These are phyloP conservation scores for Tetrapedia diversipes DNA, from an alignment of 2,888 invertebrate genomes.

Conservation along the genomic window DNA sequence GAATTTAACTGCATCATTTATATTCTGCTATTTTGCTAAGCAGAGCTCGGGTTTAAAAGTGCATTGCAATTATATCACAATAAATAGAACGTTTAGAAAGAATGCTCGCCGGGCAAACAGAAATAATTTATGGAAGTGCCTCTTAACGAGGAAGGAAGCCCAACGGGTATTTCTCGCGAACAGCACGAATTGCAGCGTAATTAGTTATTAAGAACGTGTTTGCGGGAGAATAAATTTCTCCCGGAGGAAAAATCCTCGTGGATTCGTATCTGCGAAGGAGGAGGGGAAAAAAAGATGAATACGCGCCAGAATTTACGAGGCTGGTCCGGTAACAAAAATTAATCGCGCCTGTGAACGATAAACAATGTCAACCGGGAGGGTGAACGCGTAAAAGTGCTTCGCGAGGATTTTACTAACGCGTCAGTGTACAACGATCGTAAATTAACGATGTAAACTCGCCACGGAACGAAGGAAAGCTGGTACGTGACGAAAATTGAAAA, in stretches of 20 bases:
- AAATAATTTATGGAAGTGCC: too few relatives aligned
- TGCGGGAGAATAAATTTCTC: conserved; percentile 7
- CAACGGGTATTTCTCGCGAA: not conserved
- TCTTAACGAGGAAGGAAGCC: not conserved
- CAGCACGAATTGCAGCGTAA: not conserved
- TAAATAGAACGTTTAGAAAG: too few relatives aligned
- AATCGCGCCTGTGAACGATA: conserved; percentile 50
- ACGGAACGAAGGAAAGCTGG: not conserved
- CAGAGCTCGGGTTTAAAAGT: too few relatives aligned
- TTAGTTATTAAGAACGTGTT: conserved; percentile 21
- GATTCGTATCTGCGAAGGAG: not conserved
- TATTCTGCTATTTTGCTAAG: too few relatives aligned
- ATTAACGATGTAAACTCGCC: conserved; percentile 12
- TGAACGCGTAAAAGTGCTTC: conserved; percentile 41
- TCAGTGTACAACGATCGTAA: conserved; percentile 28
- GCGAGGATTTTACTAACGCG: conserved; percentile 37
- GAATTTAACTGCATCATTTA: too few relatives aligned
- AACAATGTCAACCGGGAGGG: conserved; percentile 51
- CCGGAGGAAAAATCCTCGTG: not conserved
- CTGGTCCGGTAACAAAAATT: conserved; percentile 51
- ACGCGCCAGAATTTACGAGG: conserved; percentile 37
- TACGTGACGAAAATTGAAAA: conserved; percentile 11
- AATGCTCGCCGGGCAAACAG: too few relatives aligned
- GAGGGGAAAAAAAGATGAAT: conserved; percentile 34
- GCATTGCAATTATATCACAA: too few relatives aligned